phyloP scores from a whole-genome alignment of 1,140 invertebrate genomes.

The Gonioctena quinquepunctata region DNA sequence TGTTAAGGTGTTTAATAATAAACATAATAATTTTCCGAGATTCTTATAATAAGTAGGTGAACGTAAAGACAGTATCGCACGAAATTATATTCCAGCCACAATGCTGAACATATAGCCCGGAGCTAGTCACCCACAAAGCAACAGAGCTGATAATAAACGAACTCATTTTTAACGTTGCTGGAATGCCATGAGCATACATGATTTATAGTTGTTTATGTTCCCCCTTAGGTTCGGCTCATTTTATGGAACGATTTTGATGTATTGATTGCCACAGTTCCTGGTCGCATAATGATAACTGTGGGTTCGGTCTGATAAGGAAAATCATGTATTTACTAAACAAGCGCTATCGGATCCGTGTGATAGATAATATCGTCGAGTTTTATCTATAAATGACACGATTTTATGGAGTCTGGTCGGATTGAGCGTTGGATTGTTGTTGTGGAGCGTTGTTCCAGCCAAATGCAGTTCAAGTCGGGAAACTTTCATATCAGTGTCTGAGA shows the following conservation, averaged over 20 bases:
- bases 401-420: background rate
- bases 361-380: background rate
- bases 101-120: background rate
- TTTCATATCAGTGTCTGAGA: too few species aligned
- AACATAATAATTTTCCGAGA: background rate
- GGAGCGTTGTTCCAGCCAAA: too few species aligned
- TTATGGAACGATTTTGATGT: slow-evolving; percentile 28
- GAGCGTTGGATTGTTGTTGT: background rate
- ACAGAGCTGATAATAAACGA: slow-evolving; percentile 1
- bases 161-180: background rate
- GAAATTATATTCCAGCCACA: background rate
- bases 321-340: slow-evolving; percentile 29
- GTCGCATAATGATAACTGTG: slow-evolving; percentile 25
- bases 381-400: background rate
- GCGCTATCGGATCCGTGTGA: background rate
- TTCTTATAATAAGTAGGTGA: background rate
- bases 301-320: slow-evolving; percentile 27
- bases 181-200: background rate
- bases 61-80: background rate
- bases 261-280: slow-evolving; percentile 31
- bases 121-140: slow-evolving; percentile 3
- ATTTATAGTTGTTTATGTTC: slow-evolving; percentile 9
- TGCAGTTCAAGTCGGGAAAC: too few species aligned
- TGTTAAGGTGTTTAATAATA: background rate
- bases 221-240: background rate